Percentiles rank a stretch among this genome's conserved stretches.
phyloP scores from a whole-genome alignment of 53 echinoderm and acorn worm species.

The Luidia sarsii region DNA sequence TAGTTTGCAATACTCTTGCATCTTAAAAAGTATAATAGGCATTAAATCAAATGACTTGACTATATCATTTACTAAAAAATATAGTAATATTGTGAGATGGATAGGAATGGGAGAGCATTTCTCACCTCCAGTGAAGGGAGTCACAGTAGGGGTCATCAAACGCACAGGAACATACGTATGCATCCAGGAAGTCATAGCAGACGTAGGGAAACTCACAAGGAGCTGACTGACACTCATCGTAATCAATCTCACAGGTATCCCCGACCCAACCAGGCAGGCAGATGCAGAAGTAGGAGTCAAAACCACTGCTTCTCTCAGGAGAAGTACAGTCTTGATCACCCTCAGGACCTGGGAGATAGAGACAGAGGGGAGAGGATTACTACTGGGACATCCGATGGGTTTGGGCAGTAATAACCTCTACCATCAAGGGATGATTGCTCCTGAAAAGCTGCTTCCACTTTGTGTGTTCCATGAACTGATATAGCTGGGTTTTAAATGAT shows the following conservation, averaged over 20 bases:
- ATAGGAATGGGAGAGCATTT: too few species aligned
- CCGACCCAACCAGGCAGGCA: constrained; percentile 52
- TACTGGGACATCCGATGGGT: too few species aligned
- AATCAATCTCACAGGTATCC: constrained; percentile 50
- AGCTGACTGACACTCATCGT: constrained; percentile 31
- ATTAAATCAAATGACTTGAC: neutral
- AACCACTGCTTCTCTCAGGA: constrained; percentile 27
- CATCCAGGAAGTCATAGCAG: constrained; percentile 34
- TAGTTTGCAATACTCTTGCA: neutral
- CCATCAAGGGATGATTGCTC: too few species aligned
- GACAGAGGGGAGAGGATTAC: neutral
- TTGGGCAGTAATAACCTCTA: too few species aligned
- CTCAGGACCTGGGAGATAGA: constrained; percentile 21
- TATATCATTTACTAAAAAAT: neutral
- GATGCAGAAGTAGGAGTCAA: constrained; percentile 45
- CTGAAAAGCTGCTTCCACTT: too few species aligned
- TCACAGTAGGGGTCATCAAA: constrained; percentile 12
- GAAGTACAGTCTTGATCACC: constrained; percentile 41
- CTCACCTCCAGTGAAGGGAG: constrained; percentile 24
- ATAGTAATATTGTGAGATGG: neutral
- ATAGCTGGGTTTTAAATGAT: too few species aligned
- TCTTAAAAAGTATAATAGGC: neutral
- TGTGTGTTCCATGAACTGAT: too few species aligned
- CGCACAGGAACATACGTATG: constrained; percentile 11
- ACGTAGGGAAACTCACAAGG: constrained; percentile 34